These are phyloP conservation scores for Pristionchus arcanus DNA, from an alignment of 2,888 invertebrate species.

Conservation along the genomic window DNA sequence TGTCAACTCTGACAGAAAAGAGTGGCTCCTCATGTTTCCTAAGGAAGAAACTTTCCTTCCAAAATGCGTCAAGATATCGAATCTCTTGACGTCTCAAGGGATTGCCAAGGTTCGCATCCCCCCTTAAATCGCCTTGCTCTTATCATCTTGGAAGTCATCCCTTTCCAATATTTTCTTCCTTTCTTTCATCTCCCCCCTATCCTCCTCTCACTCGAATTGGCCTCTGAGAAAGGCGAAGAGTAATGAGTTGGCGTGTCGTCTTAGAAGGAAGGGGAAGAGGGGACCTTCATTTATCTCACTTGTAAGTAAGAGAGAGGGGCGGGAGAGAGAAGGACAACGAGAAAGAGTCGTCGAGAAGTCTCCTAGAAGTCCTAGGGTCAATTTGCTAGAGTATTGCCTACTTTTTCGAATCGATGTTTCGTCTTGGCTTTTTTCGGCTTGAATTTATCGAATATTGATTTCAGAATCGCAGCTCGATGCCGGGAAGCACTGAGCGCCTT, in stretches of 20 bases:
- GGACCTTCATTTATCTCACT: conserved; percentile 49
- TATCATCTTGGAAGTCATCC: neutral
- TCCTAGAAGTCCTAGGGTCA: conserved; percentile 16
- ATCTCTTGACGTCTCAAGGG: neutral
- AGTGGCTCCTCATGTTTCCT: conserved; percentile 12
- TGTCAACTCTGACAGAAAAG: neutral
- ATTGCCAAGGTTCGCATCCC: neutral
- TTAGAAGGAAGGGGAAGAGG: neutral
- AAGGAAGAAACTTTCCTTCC: too few species aligned
- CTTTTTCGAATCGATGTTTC: neutral
- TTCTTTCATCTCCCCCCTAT: neutral
- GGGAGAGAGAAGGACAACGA: neutral
- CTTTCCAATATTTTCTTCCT: neutral
- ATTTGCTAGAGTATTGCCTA: conserved; percentile 19
- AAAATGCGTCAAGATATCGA: neutral
- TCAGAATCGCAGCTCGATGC: conserved; percentile 74
- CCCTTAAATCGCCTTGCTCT: neutral
- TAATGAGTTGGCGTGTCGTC: conserved; percentile 27
- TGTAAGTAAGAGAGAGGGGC: conserved; percentile 13
- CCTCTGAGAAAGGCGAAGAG: neutral
- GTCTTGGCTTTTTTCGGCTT: neutral
- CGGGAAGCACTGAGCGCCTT: conserved; percentile 75
- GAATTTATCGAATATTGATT: conserved; percentile 57
- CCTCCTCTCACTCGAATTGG: conserved; percentile 10
- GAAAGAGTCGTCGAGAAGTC: conserved; percentile 1